A percentile compares a stretch with the other conserved stretches of the same genome.
phyloP scores from a whole-genome alignment of 35 echinoderm and acorn worm species.

The Stichopus chloronotus region DNA sequence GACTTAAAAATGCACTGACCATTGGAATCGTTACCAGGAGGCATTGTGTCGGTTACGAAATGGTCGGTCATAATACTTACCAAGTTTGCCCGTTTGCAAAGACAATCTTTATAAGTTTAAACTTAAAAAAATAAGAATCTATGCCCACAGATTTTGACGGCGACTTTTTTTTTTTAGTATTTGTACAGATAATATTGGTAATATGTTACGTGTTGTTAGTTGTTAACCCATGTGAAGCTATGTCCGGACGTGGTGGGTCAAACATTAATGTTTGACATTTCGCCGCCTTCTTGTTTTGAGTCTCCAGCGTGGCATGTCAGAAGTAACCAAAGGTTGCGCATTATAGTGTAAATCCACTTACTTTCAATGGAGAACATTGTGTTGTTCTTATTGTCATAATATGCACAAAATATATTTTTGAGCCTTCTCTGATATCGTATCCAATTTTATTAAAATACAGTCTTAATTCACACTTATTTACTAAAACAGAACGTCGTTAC shows the following conservation, averaged over 20 bases:
- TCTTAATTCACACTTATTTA: too few relatives aligned
- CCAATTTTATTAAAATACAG: too few relatives aligned
- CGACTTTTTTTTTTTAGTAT: neutral
- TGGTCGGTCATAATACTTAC: too few relatives aligned
- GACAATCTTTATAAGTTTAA: constrained; percentile 7
- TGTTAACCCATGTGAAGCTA: constrained; percentile 30
- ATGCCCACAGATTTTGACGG: neutral
- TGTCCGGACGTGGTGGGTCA: neutral
- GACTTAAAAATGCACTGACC: too few relatives aligned
- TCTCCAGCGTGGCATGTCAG: constrained; percentile 52
- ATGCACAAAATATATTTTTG: too few relatives aligned
- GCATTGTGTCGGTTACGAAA: too few relatives aligned
- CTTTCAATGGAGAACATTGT: neutral
- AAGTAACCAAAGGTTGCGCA: neutral
- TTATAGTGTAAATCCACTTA: neutral
- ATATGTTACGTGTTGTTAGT: constrained; percentile 52
- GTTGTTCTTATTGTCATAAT: too few relatives aligned
- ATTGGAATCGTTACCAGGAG: too few relatives aligned
- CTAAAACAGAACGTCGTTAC: too few relatives aligned
- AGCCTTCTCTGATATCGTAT: too few relatives aligned
- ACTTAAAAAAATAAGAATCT: neutral
- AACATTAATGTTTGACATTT: neutral
- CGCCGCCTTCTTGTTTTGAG: neutral
- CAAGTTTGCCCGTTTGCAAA: neutral
- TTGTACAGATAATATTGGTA: constrained; percentile 39